A percentile compares a stretch with the other conserved stretches of the same genome.
Evolutionary conservation across 2,888 invertebrate genomes (phyloP).

Genomic region (Ophion ventricosus): DNA sequence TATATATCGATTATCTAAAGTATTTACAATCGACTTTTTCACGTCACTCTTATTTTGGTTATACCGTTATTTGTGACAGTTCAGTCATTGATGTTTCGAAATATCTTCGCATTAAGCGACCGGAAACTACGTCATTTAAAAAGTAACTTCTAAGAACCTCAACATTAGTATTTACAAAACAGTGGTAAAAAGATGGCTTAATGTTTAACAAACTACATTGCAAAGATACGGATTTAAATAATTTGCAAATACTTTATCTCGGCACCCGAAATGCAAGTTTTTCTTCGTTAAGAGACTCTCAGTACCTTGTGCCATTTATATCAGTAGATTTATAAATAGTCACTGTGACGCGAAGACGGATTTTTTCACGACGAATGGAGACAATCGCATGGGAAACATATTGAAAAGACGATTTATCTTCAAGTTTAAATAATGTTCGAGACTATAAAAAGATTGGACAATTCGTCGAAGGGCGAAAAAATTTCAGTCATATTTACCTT

Average conservation of each 20-base stretch:
- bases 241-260: not conserved
- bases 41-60: not conserved
- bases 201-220: not conserved
- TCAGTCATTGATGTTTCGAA: not conserved
- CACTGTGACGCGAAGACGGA: not conserved
- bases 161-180: not conserved
- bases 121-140: not conserved
- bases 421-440: slow-evolving; percentile 27
- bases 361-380: not conserved
- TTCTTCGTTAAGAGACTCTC: not conserved
- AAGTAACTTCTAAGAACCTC: not conserved
- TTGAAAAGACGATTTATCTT: not conserved
- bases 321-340: not conserved
- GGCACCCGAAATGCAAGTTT: too few relatives aligned
- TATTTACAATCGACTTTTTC: not conserved
- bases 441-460: not conserved
- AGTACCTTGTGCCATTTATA: not conserved
- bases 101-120: not conserved
- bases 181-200: not conserved
- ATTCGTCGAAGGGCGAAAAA: slow-evolving; percentile 7
- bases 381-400: not conserved
- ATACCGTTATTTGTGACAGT: not conserved
- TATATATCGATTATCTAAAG: not conserved
- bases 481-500: slow-evolving; percentile 27
- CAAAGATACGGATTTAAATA: not conserved